Conservation (phyloP, 2,888 invertebrate genomes). For the Xestoiulus laeticollis region DNA sequence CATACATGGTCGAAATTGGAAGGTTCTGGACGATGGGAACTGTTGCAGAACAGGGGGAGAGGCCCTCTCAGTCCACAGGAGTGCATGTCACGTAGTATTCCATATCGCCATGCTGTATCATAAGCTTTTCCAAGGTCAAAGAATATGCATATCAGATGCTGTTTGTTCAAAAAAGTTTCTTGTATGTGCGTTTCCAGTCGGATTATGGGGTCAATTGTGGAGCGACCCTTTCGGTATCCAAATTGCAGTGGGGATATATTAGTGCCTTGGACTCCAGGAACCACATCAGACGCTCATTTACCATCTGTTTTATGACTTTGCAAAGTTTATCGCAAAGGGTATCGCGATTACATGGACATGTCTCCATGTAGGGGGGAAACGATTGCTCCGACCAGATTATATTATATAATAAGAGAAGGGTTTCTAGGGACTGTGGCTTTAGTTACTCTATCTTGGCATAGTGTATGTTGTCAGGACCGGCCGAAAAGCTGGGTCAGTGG, state of each 20-base stretch:
- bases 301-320: constrained; percentile 59
- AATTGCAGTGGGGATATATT: constrained; percentile 56
- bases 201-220: background rate
- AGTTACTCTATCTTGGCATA: background rate
- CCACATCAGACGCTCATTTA: constrained; percentile 58
- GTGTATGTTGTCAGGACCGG: background rate
- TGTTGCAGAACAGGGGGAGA: background rate
- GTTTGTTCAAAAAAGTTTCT: background rate
- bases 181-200: background rate
- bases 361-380: background rate
- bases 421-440: background rate
- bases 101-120: constrained; percentile 49
- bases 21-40: background rate
- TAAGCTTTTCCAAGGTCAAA: constrained; percentile 47
- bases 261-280: constrained; percentile 56
- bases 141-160: background rate
- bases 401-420: too few species aligned
- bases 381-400: background rate
- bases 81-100: constrained; percentile 10
- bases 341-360: background rate
- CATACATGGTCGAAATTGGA: background rate
- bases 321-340: constrained; percentile 5
- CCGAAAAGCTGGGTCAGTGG: too few species aligned
- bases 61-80: background rate
- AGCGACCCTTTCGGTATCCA: background rate